Evolutionary conservation across 2,797 vertebrate genomes (phyloP).

Genomic region (Lates japonicus): DNA sequence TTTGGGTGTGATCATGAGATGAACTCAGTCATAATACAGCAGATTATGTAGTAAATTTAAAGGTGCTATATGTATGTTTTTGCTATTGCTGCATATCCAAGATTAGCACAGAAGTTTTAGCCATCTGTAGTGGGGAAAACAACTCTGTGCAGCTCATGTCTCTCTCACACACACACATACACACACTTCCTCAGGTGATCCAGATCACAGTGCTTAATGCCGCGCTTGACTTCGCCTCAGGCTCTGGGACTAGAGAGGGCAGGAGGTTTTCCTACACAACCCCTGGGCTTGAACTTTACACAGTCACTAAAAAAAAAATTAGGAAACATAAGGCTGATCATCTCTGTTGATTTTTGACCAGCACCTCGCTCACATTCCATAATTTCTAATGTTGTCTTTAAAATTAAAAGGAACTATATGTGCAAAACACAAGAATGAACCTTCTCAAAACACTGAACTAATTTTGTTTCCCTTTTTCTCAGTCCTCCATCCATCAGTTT

Average conservation of each 20-base stretch:
- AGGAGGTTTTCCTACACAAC: slow-evolving; percentile 38
- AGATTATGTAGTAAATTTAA: neutral
- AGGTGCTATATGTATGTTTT: too few species aligned
- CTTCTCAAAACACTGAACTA: neutral
- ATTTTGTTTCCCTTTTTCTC: slow-evolving; percentile 1
- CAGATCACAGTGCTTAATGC: slow-evolving; percentile 57
- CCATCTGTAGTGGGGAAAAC: too few species aligned
- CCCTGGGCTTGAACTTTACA: slow-evolving; percentile 16
- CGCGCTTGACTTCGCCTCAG: slow-evolving; percentile 53
- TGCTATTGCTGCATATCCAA: too few species aligned
- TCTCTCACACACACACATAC: neutral
- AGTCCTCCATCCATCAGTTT: slow-evolving; percentile 2
- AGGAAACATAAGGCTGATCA: neutral
- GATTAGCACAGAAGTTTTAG: too few species aligned
- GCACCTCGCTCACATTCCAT: neutral
- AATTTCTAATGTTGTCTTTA: neutral
- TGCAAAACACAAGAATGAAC: neutral
- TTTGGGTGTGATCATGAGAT: neutral
- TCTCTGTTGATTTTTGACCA: neutral
- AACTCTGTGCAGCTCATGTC: too few species aligned
- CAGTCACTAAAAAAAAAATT: slow-evolving; percentile 1
- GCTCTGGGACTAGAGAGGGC: slow-evolving; percentile 19
- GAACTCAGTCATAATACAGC: neutral
- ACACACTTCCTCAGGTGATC: slow-evolving; percentile 64
- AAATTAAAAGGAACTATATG: neutral